These are phyloP conservation scores for Poecile atricapillus DNA, from an alignment of 2,113 vertebrate genomes.

Conservation along the genomic window DNA sequence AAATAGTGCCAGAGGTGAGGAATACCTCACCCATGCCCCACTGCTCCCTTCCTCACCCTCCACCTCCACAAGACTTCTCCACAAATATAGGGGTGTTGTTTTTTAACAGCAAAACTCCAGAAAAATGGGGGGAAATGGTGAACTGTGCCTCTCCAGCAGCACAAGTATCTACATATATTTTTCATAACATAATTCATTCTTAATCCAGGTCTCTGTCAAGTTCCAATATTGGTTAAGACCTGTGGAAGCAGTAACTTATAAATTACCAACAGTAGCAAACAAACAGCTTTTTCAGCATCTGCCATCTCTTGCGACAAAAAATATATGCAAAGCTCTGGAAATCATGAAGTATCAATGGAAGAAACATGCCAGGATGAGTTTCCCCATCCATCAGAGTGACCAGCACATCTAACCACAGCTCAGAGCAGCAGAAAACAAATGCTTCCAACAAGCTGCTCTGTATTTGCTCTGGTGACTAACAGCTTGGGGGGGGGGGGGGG, in stretches of 20 bases:
- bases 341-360: not conserved
- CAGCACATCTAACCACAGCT: not conserved
- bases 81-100: not conserved
- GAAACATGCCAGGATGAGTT: not conserved
- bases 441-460: not conserved
- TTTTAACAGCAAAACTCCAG: not conserved
- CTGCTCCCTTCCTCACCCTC: not conserved
- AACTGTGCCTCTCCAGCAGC: not conserved
- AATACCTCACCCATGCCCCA: not conserved
- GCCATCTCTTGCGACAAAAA: not conserved
- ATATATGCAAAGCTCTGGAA: not conserved
- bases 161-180: not conserved
- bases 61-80: not conserved
- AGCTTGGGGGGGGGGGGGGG: not conserved
- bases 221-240: not conserved
- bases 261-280: not conserved
- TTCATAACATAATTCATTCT: not conserved
- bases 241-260: not conserved
- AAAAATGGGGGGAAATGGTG: not conserved
- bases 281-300: conserved; percentile 1
- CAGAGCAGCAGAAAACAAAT: conserved; percentile 28
- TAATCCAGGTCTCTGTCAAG: not conserved
- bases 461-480: conserved; percentile 35
- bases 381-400: conserved; percentile 40
- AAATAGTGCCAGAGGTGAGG: not conserved